Evolutionary conservation across 2,113 vertebrate species (phyloP), one percentile per base, ranked within the genome.

Genomic region (Hepsetus odoe): DNA sequence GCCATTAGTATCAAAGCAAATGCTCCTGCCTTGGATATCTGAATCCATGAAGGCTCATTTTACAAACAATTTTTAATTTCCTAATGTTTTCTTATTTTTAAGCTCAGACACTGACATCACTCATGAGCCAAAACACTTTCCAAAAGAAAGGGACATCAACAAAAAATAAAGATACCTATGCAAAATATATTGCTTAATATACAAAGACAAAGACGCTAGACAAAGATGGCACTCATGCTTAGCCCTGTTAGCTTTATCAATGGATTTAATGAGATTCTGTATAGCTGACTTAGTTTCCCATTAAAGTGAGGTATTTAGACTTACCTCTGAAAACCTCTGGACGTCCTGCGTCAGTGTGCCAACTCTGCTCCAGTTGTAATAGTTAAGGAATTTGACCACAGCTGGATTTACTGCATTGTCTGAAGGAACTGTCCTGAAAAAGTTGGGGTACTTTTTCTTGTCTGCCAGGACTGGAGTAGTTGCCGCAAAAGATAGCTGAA

Each of bases 371-470:
- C 98, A 99, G 77, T 94, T 95, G 90, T 94, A 99, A 88, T 90
- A 91, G 88, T 94, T 97, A 53, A 99, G 95, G 81, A 99, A 92
- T 89, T 98, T 98, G 76, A 99, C 92, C 79, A 99, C 97, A 51
- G 98, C 98, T 0, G 98, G 98, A 81, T 99, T 99, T 85, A 99
- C 98, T 0, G 98, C 97, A 4, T 98, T 99, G 90, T 99, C 98
- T 12, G 98, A 99, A 0, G 98, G 98, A 80, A 99, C 98, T 0
- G 98, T 99, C 88, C 98, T 95, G 90, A 99, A 99, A 94, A 99
- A 99, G 88, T 98, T 98, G 55, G 97, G 97, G 80, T 97, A 99
- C 83, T 99, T 99, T 90, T 99, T 99, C 93, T 96, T 98, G 91
- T 99, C 98, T 2, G 96, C 97, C 88, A 99, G 59, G 24, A 99